Conservation (phyloP, 2,888 invertebrate species). For the Entomobrya proxima region DNA sequence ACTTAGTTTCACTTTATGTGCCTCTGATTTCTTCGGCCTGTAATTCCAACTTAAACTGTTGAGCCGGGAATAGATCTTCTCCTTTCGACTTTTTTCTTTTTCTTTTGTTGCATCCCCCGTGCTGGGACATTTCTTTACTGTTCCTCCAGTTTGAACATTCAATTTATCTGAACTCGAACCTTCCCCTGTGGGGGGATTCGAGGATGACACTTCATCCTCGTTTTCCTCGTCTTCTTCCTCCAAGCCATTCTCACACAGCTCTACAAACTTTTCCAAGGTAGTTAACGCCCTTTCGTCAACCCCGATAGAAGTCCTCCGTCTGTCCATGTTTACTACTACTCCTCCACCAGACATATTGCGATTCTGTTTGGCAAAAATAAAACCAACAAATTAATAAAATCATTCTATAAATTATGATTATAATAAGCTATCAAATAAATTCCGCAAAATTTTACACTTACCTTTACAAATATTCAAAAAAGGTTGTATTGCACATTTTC, state of each 20-base stretch:
- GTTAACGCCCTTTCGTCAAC: constrained; percentile 73
- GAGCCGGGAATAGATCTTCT: constrained; percentile 48
- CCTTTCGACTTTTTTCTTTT: constrained; percentile 50
- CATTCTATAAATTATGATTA: neutral
- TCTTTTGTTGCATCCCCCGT: constrained; percentile 50
- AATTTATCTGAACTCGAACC: neutral
- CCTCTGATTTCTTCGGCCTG: constrained; percentile 63
- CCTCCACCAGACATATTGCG: constrained; percentile 68
- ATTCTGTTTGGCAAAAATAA: neutral
- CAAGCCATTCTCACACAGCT: constrained; percentile 71
- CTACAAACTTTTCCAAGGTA: constrained; percentile 74
- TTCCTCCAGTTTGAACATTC: constrained; percentile 5
- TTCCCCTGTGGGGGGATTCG: neutral
- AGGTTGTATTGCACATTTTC: neutral
- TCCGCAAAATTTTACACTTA: neutral
- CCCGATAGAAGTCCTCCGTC: constrained; percentile 73
- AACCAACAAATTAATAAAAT: neutral
- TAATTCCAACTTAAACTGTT: constrained; percentile 55
- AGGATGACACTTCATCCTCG: constrained; percentile 22
- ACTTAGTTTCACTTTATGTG: constrained; percentile 71
- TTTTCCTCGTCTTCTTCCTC: constrained; percentile 70
- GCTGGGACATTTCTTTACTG: constrained; percentile 49
- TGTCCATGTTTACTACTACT: constrained; percentile 67
- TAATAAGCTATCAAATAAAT: neutral
- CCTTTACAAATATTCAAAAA: neutral